These are phyloP conservation scores for Aphelenchoides avenae DNA, from an alignment of 1,140 invertebrate genomes.

Conservation along the genomic window DNA sequence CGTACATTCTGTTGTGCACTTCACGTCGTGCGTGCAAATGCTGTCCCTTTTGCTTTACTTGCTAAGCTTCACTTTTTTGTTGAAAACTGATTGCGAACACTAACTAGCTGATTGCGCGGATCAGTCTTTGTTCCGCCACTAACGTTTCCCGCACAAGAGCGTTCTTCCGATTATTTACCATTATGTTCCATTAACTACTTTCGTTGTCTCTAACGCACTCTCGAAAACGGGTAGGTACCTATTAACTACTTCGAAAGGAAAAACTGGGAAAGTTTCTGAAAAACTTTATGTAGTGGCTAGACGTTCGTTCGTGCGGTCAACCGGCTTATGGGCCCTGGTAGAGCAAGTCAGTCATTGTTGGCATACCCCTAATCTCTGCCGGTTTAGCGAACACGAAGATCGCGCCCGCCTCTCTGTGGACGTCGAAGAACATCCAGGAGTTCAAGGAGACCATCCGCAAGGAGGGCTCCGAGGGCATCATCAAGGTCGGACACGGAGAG, in stretches of 20 bases:
- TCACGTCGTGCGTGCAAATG: conserved; percentile 16
- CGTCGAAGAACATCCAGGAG: conserved; percentile 76
- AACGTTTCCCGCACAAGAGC: too few relatives aligned
- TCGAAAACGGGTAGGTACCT: too few relatives aligned
- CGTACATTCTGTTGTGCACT: too few relatives aligned
- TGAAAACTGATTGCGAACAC: too few relatives aligned
- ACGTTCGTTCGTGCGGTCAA: too few relatives aligned
- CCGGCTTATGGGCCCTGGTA: too few relatives aligned
- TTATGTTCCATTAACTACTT: conserved; percentile 12
- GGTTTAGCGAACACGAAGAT: conserved; percentile 61
- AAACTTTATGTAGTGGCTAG: too few relatives aligned
- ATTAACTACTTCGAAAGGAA: too few relatives aligned
- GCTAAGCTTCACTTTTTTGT: conserved; percentile 19
- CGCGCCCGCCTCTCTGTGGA: conserved; percentile 89
- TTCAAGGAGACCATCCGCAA: conserved; percentile 70
- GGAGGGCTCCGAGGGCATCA: conserved; percentile 83
- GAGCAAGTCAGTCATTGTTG: too few relatives aligned
- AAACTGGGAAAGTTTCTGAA: too few relatives aligned
- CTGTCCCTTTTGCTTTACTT: conserved; percentile 11
- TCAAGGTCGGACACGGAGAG: conserved; percentile 92
- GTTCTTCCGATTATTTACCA: conserved; percentile 14
- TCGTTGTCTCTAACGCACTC: conserved; percentile 24
- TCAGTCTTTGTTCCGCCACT: too few relatives aligned
- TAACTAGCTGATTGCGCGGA: too few relatives aligned
- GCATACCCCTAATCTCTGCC: conserved; percentile 1